Conservation (phyloP, 2,797 vertebrate genomes). For the Petrocephalus sullivani region DNA sequence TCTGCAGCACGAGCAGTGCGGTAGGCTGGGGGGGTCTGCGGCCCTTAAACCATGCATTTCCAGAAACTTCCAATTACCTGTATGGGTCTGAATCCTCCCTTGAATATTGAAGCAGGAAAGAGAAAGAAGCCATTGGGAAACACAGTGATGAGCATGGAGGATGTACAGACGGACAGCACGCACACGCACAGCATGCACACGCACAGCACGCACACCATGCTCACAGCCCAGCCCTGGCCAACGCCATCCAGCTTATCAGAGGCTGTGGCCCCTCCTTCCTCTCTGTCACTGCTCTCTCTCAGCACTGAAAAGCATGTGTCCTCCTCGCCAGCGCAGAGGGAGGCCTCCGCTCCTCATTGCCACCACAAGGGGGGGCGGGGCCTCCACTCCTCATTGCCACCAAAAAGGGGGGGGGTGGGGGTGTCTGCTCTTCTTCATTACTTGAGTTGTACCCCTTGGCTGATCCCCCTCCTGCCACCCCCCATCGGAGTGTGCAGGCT, state of each 20-base stretch:
- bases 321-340: no score
- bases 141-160: slow-evolving; percentile 53
- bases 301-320: neutral
- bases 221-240: neutral
- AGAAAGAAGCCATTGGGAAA: slow-evolving; percentile 76
- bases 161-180: slow-evolving; percentile 31
- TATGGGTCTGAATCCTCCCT: slow-evolving; percentile 83
- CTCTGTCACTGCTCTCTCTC: neutral
- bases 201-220: neutral
- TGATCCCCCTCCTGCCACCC: neutral
- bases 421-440: neutral
- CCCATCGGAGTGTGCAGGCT: neutral
- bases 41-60: slow-evolving; percentile 31
- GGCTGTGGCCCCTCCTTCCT: neutral
- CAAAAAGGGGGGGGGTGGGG: neutral
- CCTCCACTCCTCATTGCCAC: neutral
- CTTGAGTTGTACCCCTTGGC: neutral
- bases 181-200: neutral
- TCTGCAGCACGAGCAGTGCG: slow-evolving; percentile 47
- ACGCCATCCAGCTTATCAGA: neutral
- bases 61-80: slow-evolving; percentile 66
- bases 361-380: no score
- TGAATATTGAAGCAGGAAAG: slow-evolving; percentile 72
- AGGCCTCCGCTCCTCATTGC: no score
- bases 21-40: slow-evolving; percentile 50